Evolutionary conservation across 2,113 vertebrate species (phyloP).

Genomic region (Sinocyclocheilus anshuiensis): DNA sequence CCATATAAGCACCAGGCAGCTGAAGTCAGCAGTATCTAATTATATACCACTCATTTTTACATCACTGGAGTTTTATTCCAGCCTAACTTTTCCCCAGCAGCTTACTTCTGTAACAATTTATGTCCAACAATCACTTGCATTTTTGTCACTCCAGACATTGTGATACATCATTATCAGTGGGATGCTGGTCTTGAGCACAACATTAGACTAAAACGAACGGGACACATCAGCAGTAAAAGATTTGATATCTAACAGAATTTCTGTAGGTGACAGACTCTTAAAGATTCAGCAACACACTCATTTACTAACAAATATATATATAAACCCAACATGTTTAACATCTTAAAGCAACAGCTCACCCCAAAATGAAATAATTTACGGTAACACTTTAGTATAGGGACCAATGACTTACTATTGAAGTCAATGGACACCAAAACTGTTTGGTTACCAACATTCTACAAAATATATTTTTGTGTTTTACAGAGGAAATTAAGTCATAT

Average conservation of each 20-base stretch:
- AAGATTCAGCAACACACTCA: not conserved
- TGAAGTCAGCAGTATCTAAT: slow-evolving; percentile 71
- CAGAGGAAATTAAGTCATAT: not conserved
- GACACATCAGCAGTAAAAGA: not conserved
- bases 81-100: not conserved
- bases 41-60: slow-evolving; percentile 2
- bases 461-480: not conserved
- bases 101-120: not conserved
- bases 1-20: not conserved
- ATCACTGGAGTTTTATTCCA: not conserved
- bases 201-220: not conserved
- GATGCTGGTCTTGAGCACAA: not conserved
- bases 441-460: not conserved
- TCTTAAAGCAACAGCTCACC: not conserved
- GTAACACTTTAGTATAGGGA: not conserved
- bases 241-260: not conserved
- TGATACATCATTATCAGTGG: not conserved
- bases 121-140: not conserved
- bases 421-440: not conserved
- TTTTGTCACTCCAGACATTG: not conserved
- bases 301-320: not conserved
- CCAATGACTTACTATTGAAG: not conserved
- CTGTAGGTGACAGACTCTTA: not conserved
- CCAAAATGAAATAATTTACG: not conserved
- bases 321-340: not conserved